Conservation (phyloP, 2,888 invertebrate species). For the Steinernema carpocapsae region DNA sequence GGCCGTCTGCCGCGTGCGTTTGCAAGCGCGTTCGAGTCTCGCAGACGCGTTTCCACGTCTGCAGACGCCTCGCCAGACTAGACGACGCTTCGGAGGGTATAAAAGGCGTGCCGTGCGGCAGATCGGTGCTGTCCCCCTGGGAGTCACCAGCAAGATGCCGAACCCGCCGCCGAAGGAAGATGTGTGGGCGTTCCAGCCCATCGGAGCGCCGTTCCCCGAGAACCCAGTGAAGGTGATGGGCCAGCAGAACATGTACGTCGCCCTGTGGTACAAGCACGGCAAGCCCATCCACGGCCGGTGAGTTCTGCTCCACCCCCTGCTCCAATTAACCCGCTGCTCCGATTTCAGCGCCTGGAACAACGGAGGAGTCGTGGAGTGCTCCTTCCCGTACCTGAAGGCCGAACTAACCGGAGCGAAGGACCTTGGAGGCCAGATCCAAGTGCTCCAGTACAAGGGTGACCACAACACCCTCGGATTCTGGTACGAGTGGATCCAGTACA, state of each 20-base stretch:
- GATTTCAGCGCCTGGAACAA: slow-evolving; percentile 56
- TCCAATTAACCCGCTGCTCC: slow-evolving; percentile 7
- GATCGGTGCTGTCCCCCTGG: neutral
- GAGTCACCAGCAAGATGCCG: slow-evolving; percentile 29
- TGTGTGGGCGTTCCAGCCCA: slow-evolving; percentile 51
- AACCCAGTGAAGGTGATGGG: slow-evolving; percentile 51
- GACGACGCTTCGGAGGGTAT: too few species aligned
- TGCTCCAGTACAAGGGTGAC: slow-evolving; percentile 52
- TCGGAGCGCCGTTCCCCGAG: slow-evolving; percentile 51
- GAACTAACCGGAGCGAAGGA: slow-evolving; percentile 44
- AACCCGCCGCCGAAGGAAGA: slow-evolving; percentile 40
- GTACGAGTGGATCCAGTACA: slow-evolving; percentile 60
- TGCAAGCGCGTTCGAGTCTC: too few species aligned
- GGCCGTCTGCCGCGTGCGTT: too few species aligned
- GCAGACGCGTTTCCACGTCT: too few species aligned
- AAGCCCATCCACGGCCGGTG: slow-evolving; percentile 56
- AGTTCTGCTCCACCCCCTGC: slow-evolving; percentile 14
- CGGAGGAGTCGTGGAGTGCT: slow-evolving; percentile 61
- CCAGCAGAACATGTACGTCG: slow-evolving; percentile 56
- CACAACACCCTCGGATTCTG: slow-evolving; percentile 53
- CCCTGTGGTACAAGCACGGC: slow-evolving; percentile 59
- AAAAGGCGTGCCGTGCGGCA: too few species aligned
- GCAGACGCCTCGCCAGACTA: too few species aligned
- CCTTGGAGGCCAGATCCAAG: slow-evolving; percentile 46
- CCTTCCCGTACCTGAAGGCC: slow-evolving; percentile 56